Evolutionary conservation across 2,797 vertebrate species (phyloP), one percentile per base, ranked within the genome.

Genomic region (Ispidina picta): DNA sequence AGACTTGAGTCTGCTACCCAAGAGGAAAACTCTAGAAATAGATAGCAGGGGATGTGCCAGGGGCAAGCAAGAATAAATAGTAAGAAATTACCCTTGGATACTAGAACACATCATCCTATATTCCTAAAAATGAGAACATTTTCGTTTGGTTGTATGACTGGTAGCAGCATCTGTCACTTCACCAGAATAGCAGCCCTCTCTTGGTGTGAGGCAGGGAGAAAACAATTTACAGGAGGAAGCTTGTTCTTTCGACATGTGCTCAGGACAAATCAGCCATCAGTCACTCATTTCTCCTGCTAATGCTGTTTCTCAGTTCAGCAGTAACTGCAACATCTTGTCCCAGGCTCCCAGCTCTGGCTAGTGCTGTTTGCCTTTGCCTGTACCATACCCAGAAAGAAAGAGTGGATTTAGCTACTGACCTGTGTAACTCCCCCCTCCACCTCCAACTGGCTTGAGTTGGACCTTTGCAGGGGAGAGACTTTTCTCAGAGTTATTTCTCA

Each of bases 401-500:
- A 88, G 71, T 43, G 78, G 92, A 87, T 92, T 92, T 63, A 81
- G 26, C 82, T 94, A 76, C 78, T 22, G 81, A 78, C 4, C 41
- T n/a, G 26, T 17, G 23, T 41, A 84, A 83, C 65, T 5, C 26
- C 17, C 21, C 39, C 22, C n/a, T 39, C 9, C 31, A 18, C 6
- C 41, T 55, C 35, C 14, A 5, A 15, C 81, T 15, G 54, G 41
- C 58, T 74, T 8, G 51, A 35, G 49, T 0, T 29, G 59, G 59
- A 39, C 69, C 73, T 83, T 62, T 63, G 76, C 44, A 65, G 59
- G 9, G 60, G 35, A 92, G 65, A 86, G 64, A 29, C 79, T 96
- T 91, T 95, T 75, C 86, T 44, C 41, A 29, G 79, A 64, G 73
- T 64, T 83, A 64, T 66, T 96, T 92, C 84, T 93, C 86, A 86